Evolutionary conservation across 2,888 invertebrate species (phyloP).

Genomic region (Eurytoma californica): DNA sequence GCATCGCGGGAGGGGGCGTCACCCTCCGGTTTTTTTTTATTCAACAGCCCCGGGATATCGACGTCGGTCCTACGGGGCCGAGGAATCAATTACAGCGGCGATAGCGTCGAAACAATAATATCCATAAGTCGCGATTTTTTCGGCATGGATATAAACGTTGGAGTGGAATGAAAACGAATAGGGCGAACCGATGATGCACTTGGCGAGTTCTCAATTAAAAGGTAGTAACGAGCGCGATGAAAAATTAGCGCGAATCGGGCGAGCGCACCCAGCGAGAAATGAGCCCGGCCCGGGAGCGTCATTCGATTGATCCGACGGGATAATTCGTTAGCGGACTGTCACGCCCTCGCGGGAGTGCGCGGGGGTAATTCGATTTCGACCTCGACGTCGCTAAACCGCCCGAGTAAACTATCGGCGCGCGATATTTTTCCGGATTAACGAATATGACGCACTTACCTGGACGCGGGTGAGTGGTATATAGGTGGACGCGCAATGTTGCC

Average conservation of each 20-base stretch:
- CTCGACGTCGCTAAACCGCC: slow-evolving; percentile 31
- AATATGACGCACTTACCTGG: slow-evolving; percentile 8
- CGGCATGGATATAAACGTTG: not conserved
- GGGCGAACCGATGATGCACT: not conserved
- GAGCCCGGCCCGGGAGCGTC: not conserved
- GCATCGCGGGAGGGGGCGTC: not conserved
- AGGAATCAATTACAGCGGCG: not conserved
- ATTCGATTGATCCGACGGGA: not conserved
- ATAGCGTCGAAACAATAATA: not conserved
- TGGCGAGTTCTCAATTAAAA: not conserved
- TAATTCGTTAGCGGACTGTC: not conserved
- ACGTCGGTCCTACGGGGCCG: not conserved
- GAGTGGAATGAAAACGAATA: too few species aligned
- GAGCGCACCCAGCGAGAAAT: not conserved
- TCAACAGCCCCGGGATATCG: not conserved
- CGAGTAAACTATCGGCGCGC: slow-evolving; percentile 25
- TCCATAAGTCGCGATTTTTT: not conserved
- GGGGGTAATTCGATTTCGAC: slow-evolving; percentile 24
- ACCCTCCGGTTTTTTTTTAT: not conserved
- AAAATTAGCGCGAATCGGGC: not conserved
- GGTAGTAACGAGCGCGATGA: not conserved
- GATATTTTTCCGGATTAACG: not conserved
- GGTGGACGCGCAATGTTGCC: not conserved
- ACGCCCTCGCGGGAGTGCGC: not conserved
- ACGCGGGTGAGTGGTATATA: not conserved